Percentiles rank a stretch among this genome's conserved stretches.
Evolutionary conservation across 2,797 vertebrate species (phyloP).

Genomic region (Arctocebus calabarensis): DNA sequence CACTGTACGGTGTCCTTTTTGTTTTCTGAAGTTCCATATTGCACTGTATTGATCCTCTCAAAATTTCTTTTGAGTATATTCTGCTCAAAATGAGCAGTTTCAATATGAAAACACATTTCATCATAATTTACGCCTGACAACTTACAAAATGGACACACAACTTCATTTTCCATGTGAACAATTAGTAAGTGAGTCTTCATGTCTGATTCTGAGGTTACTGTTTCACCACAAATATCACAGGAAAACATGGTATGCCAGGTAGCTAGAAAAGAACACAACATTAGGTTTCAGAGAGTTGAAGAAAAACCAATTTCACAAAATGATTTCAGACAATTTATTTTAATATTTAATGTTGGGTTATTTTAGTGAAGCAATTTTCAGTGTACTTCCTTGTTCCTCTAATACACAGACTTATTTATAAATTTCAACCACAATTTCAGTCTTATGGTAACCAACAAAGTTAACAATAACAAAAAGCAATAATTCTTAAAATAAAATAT

Average conservation of each 20-base stretch:
- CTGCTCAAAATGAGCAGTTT: slow-evolving; percentile 88
- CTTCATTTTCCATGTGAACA: slow-evolving; percentile 88
- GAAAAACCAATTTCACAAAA: slow-evolving; percentile 49
- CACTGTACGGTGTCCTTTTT: slow-evolving; percentile 43
- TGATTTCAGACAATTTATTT: background rate
- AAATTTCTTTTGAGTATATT: slow-evolving; percentile 62
- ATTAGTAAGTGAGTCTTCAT: slow-evolving; percentile 91
- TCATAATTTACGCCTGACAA: slow-evolving; percentile 90
- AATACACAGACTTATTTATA: slow-evolving; percentile 2
- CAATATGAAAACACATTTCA: slow-evolving; percentile 90
- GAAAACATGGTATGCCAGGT: slow-evolving; percentile 86
- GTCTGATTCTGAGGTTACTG: slow-evolving; percentile 88
- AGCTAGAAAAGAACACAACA: slow-evolving; percentile 62
- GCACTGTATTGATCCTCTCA: slow-evolving; percentile 12
- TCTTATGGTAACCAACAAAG: slow-evolving; percentile 2
- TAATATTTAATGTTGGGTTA: slow-evolving; percentile 11
- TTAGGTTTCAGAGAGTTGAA: slow-evolving; percentile 16
- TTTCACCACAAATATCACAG: slow-evolving; percentile 92
- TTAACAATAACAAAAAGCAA: background rate
- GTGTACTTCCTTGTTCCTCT: slow-evolving; percentile 44
- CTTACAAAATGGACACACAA: slow-evolving; percentile 90
- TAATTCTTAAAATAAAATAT: slow-evolving; percentile 23
- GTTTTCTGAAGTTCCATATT: slow-evolving; percentile 45
- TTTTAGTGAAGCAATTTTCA: slow-evolving; percentile 30
- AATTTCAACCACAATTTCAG: slow-evolving; percentile 52